Percentiles rank a stretch among this genome's conserved stretches.
Evolutionary conservation across 2,113 vertebrate genomes (phyloP).

Genomic region (Leucosticte australis): DNA sequence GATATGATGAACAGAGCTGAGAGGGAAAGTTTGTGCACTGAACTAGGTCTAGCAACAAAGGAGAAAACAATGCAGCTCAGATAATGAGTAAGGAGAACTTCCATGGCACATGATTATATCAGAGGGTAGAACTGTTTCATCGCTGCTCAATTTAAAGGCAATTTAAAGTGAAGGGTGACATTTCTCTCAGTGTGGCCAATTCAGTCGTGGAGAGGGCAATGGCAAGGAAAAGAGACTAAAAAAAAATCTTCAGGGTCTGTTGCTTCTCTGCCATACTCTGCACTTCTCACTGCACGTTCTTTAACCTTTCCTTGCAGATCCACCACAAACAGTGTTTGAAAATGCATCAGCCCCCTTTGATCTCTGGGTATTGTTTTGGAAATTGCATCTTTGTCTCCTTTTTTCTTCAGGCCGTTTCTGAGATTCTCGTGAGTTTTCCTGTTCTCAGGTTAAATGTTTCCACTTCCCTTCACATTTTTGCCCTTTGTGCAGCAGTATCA

Average conservation of each 20-base stretch:
- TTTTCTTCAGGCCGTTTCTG: neutral
- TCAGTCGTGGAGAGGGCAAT: neutral
- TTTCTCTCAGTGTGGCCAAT: neutral
- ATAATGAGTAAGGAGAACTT: neutral
- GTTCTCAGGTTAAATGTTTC: slow-evolving; percentile 29
- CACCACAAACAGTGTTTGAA: neutral
- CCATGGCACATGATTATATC: neutral
- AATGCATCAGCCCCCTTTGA: neutral
- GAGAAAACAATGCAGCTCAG: neutral
- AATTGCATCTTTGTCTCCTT: slow-evolving; percentile 8
- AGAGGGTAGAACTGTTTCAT: neutral
- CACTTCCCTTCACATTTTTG: slow-evolving; percentile 6
- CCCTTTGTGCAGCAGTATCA: neutral
- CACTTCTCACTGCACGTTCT: neutral
- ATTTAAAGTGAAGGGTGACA: neutral
- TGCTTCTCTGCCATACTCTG: neutral
- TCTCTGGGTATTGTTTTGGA: slow-evolving; percentile 9
- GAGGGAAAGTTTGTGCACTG: neutral
- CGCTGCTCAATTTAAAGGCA: neutral
- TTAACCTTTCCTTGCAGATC: neutral
- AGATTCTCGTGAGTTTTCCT: neutral
- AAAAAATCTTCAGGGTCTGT: neutral
- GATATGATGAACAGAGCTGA: neutral
- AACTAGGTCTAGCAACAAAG: neutral
- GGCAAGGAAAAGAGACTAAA: neutral